Conservation (phyloP, 1,140 invertebrate genomes). For the Neomicropteryx cornuta region DNA sequence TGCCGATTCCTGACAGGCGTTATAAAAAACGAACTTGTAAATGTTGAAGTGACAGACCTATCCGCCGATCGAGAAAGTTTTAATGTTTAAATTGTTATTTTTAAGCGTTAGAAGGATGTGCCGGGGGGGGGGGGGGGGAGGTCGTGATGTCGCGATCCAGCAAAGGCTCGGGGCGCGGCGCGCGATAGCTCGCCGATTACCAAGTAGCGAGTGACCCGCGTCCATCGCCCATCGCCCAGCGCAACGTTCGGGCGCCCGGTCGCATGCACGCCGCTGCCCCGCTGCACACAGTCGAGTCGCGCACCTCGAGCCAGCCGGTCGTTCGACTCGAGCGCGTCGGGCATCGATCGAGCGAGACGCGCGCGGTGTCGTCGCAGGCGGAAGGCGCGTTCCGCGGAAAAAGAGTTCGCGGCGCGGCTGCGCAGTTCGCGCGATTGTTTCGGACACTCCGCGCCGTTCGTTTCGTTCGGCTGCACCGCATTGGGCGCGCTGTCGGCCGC, state of each 20-base stretch:
- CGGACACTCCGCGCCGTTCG: too few species aligned
- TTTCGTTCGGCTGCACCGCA: neutral
- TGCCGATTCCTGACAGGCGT: too few species aligned
- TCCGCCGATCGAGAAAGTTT: too few species aligned
- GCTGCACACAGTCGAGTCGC: neutral
- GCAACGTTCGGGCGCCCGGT: slow-evolving; percentile 9
- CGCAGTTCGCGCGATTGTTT: slow-evolving; percentile 4
- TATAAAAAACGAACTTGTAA: too few species aligned
- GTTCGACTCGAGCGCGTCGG: neutral
- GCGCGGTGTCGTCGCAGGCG: neutral
- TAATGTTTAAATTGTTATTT: too few species aligned
- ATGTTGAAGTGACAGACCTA: too few species aligned
- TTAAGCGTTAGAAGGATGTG: too few species aligned
- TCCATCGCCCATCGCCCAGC: slow-evolving; percentile 11
- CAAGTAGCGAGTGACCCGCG: slow-evolving; percentile 24
- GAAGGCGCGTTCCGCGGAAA: neutral
- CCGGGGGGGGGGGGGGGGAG: slow-evolving; percentile 10
- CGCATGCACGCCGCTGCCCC: neutral
- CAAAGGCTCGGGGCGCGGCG: slow-evolving; percentile 19
- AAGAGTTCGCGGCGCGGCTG: neutral
- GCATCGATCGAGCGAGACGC: neutral
- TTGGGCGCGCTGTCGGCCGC: neutral
- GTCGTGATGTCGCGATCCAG: slow-evolving; percentile 13
- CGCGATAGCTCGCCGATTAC: slow-evolving; percentile 27
- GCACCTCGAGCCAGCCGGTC: too few species aligned